Percentiles rank a stretch among this genome's conserved stretches.
These are phyloP conservation scores for Nymphalis c-album DNA, from an alignment of 2,888 invertebrate genomes.

Conservation along the genomic window DNA sequence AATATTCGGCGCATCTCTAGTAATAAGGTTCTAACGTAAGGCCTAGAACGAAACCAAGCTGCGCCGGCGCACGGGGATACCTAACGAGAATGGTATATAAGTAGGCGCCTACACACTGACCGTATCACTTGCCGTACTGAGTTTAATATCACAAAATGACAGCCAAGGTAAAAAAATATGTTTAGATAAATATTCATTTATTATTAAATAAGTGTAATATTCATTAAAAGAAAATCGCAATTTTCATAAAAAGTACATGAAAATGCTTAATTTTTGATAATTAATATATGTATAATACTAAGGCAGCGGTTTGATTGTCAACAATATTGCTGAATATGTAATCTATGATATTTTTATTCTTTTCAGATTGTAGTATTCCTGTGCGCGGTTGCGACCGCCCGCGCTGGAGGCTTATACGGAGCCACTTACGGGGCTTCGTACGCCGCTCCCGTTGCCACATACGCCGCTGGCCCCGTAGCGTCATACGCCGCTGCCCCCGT, in stretches of 20 bases:
- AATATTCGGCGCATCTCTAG: too few relatives aligned
- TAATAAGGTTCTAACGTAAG: constrained; percentile 38
- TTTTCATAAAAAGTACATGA: not conserved
- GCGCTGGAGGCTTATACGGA: constrained; percentile 78
- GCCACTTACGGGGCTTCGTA: constrained; percentile 55
- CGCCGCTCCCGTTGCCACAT: constrained; percentile 47
- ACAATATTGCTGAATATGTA: too few relatives aligned
- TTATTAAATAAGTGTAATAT: constrained; percentile 2
- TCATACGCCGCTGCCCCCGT: constrained; percentile 58
- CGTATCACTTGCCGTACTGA: constrained; percentile 73
- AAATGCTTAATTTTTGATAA: constrained; percentile 13
- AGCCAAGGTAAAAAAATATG: constrained; percentile 67
- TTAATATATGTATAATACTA: too few relatives aligned
- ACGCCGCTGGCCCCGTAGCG: constrained; percentile 52
- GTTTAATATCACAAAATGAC: constrained; percentile 75
- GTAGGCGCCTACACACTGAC: constrained; percentile 56
- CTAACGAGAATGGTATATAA: constrained; percentile 68
- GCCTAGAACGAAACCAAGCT: constrained; percentile 34
- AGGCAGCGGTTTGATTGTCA: too few relatives aligned
- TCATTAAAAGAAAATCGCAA: not conserved
- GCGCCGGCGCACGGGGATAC: constrained; percentile 58
- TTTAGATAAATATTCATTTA: constrained; percentile 10
- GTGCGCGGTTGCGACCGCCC: constrained; percentile 81
- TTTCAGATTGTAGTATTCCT: constrained; percentile 81
- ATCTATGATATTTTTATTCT: constrained; percentile 1